Base-by-base conservation (phyloP, 2,113 vertebrate species). In the Odontophorus gujanensis region DNA sequence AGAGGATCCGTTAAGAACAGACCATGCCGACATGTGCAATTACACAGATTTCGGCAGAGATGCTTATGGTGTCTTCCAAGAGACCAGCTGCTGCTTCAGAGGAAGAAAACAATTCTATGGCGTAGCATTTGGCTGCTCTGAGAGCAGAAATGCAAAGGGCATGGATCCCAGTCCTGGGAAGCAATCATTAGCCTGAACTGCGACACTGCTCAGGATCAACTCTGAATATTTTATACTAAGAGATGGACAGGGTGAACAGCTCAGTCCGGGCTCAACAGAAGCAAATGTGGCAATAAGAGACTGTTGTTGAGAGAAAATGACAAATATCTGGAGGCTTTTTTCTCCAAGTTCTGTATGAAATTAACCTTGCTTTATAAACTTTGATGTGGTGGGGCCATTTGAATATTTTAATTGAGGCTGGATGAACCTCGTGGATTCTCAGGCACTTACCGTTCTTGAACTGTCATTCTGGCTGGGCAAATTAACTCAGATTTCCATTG, bases 11-110 rank as follows among this genome's bases (percentile, higher is more conserved):
- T 25, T 87, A 34, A 61, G 95, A 88, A 58, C 94, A 96, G 93
- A 96, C 93, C 85, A 86, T 26, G 73, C 80, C 62, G 61, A 91
- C 87, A 93, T 96, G 95, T 95, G 96, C 96, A 96, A 84, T 95
- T 90, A 92, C 96, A 83, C 85, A 95, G 85, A 87, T 93, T 62
- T 94, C 95, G 2, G 91, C 93, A 95, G 94, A 96, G 82, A 94
- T 92, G 91, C 95, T 93, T 87, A 62, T 96, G 94, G 92, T 93
- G 96, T 87, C 96, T 96, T 96, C 96, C 96, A 95, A 96, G 89
- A 94, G 92, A 96, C 74, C 96, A 96, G 95, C 91, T 96, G 96
- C 95, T 96, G 73, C 95, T 96, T 95, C 58, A 20, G 90, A 94
- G 89, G 83, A 88, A 53, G 91, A 75, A 95, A 94, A 97, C 85